Percentiles rank a stretch among this genome's conserved stretches.
These are phyloP conservation scores for Lasioglossum morio DNA, from an alignment of 2,888 invertebrate species.

Conservation along the genomic window DNA sequence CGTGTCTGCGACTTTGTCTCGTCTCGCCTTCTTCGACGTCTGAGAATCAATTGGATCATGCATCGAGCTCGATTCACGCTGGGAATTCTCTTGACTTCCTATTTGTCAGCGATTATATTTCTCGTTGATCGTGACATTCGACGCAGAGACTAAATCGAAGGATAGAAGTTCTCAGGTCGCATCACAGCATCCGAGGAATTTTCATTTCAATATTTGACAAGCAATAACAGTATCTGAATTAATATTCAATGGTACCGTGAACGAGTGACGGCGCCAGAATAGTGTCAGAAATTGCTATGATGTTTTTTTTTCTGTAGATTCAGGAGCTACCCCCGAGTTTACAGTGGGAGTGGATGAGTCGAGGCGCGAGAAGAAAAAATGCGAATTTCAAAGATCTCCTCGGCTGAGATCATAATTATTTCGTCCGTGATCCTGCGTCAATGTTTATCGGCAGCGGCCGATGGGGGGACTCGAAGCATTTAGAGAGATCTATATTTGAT, in stretches of 20 bases:
- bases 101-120: neutral
- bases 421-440: slow-evolving; percentile 61
- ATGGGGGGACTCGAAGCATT: slow-evolving; percentile 61
- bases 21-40: neutral
- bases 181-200: no score
- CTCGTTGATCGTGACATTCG: neutral
- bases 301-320: neutral
- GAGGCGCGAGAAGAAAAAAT: neutral
- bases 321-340: neutral
- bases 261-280: neutral
- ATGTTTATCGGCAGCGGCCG: slow-evolving; percentile 64
- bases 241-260: no score
- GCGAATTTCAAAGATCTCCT: neutral
- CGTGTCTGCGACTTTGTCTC: slow-evolving; percentile 27
- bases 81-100: neutral
- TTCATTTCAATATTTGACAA: no score
- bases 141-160: neutral
- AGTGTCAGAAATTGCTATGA: neutral
- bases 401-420: slow-evolving; percentile 66
- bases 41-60: neutral
- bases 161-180: neutral
- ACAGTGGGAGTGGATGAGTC: neutral
- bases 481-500: slow-evolving; percentile 80
- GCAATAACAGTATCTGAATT: no score
- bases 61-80: neutral